Percentiles rank a stretch among this genome's conserved stretches.
These are phyloP conservation scores for Heterodera schachtii DNA, from an alignment of 1,140 invertebrate species.

Conservation along the genomic window DNA sequence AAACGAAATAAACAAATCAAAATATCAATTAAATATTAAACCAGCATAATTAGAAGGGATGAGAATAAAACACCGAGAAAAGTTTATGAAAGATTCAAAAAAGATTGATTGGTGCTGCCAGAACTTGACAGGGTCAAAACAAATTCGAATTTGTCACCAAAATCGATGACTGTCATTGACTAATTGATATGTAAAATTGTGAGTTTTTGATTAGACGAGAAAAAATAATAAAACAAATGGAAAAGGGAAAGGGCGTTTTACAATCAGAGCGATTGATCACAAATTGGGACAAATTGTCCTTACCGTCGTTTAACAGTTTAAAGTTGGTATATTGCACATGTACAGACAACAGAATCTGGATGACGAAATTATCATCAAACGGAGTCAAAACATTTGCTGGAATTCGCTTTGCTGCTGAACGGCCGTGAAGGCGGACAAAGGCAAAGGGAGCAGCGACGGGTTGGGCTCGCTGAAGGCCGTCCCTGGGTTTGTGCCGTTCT, in stretches of 20 bases:
- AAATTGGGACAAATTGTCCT: not conserved
- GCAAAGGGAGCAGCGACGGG: too few relatives aligned
- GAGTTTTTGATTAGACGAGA: too few relatives aligned
- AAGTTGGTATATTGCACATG: not conserved
- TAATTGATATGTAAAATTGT: too few relatives aligned
- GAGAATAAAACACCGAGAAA: not conserved
- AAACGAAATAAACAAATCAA: not conserved
- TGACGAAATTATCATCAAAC: not conserved
- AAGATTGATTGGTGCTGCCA: not conserved
- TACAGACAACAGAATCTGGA: not conserved
- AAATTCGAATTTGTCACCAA: not conserved
- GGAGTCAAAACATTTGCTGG: not conserved
- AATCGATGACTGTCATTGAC: not conserved
- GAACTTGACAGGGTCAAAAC: not conserved
- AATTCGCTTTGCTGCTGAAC: not conserved
- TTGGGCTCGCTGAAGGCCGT: not conserved
- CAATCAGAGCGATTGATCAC: not conserved
- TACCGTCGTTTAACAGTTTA: not conserved
- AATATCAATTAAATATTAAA: not conserved
- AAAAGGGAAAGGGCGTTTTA: not conserved
- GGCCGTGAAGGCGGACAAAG: slow-evolving; percentile 5
- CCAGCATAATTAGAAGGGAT: not conserved
- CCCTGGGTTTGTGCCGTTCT: not conserved
- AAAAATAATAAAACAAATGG: not conserved
- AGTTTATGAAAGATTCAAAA: not conserved